Evolutionary conservation across 2,888 invertebrate species (phyloP), one percentile per base, ranked within the genome.

Genomic region (Chirona hameri): DNA sequence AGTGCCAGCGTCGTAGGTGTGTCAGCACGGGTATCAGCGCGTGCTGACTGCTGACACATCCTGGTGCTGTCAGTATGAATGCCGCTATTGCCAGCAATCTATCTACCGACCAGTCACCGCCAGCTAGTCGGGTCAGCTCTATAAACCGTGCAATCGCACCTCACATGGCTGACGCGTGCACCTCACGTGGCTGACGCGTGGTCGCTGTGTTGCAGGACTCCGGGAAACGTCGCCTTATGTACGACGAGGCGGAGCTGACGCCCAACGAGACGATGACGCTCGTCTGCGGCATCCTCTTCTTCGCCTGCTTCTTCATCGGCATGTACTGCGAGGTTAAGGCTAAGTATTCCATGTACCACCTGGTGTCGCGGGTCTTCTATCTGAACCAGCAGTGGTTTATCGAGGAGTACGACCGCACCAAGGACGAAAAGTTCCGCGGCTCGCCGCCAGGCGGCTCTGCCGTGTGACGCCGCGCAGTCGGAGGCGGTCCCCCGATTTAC

Each of bases 311-410:
- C 85, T 90, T 91, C 85, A 87, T 90, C 46, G 90, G 90, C 81
- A 89, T 91, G 87, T 90, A 90, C 84, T 90, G 89, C 29, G 89
- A 90, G 86, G 89, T 90, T 72, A 90, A 90, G 86, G 89, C 89
- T 10, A 86, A 88, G 48, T 88, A 89, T 85, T 89, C 89, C 1
- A 85, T 90, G 31, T 90, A 90, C 85, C 87, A 88, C 83, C 87
- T 89, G 79, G 86, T 88, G 83, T 86, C 87, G 83, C 88, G 88
- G 83, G 89, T 87, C 83, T 83, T 87, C 29, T 86, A 86, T 82
- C 84, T 87, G 82, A 89, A 89, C 85, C 89, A 89, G 83, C 88
- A 88, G 83, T 89, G 89, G 89, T 88, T 89, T 79, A 85, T 85
- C 65, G 84, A 84, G 21, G 83, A 85, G 65, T 85, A 85, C 65